Evolutionary conservation across 2,113 vertebrate genomes (phyloP), one percentile per base, ranked within the genome.

Genomic region (Neolamprologus caudopunctatus): DNA sequence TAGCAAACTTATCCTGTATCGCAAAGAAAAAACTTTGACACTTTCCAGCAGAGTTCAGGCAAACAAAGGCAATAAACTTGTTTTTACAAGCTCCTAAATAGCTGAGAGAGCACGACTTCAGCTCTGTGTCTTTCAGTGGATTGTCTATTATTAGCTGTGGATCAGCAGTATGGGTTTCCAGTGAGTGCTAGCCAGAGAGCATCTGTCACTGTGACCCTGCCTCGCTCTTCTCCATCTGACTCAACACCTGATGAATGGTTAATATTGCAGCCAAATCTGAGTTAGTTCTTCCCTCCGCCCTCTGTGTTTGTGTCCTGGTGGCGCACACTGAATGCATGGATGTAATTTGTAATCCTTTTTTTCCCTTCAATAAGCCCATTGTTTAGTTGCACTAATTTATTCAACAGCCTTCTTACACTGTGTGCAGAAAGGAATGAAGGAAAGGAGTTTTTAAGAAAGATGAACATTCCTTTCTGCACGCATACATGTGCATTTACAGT

Each of bases 141-240:
- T 82, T 45, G 81, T 89, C 87, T 93, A 79, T 93, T 93, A 83
- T 92, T 95, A 91, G 89, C 85, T 73, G 87, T 53, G 84, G 83
- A 87, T 93, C 90, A 92, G 93, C 88, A 89, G 45, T 88, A 84
- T 85, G 88, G 89, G 89, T 91, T 92, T 86, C 63, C 45, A 90
- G 86, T 85, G 88, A 89, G 84, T 82, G 85, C 47, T 47, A 84
- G 88, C 90, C 88, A 85, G 58, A 81, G 90, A 93, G 84, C 92
- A 92, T 94, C 87, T 81, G 82, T 93, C 88, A 93, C 61, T 53
- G 61, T 78, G 87, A 84, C 73, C 88, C 87, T 47, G 63, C 85
- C 84, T 84, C 24, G 11, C 86, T 92, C 82, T 16, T 40, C 79
- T 58, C 68, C 10, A 35, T 83, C 83, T 92, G 92, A 90, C 90